Percentiles rank a stretch among this genome's conserved stretches.
Conservation (phyloP, 2,888 invertebrate genomes). For the Perizoma flavofasciatum region DNA sequence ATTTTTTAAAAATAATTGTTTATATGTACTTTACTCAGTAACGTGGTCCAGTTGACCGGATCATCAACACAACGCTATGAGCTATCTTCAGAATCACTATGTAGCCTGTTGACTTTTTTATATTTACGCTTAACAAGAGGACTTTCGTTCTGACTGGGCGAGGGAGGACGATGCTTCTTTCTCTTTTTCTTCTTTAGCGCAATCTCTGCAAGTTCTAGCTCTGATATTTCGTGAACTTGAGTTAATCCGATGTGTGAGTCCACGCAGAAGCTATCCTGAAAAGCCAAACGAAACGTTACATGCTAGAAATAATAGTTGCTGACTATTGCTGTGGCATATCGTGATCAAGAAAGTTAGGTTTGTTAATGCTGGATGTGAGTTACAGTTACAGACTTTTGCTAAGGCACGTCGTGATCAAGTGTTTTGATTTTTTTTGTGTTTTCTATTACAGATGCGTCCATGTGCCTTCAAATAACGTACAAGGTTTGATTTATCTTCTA, state of each 20-base stretch:
- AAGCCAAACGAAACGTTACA: constrained; percentile 9
- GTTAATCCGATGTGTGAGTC: constrained; percentile 82
- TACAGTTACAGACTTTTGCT: no score
- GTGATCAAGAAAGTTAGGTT: no score
- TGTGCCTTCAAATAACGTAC: no score
- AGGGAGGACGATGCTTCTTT: constrained; percentile 39
- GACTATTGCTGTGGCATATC: no score
- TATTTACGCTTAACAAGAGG: constrained; percentile 59
- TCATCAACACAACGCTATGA: constrained; percentile 41
- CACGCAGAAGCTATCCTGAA: constrained; percentile 87
- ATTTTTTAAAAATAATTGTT: no score
- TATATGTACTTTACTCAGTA: no score
- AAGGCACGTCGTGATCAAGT: no score
- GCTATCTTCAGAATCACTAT: constrained; percentile 77
- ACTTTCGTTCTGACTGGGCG: constrained; percentile 52
- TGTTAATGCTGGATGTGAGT: no score
- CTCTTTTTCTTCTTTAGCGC: constrained; percentile 66
- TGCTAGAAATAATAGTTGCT: neutral
- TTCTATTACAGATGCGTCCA: no score
- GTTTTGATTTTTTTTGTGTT: no score
- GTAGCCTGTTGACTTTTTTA: constrained; percentile 57
- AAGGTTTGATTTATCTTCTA: no score
- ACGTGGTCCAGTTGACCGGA: no score
- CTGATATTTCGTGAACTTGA: constrained; percentile 75
- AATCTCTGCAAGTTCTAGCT: constrained; percentile 86